Evolutionary conservation across 2,113 vertebrate species (phyloP).

Genomic region (Alethe castanea): DNA sequence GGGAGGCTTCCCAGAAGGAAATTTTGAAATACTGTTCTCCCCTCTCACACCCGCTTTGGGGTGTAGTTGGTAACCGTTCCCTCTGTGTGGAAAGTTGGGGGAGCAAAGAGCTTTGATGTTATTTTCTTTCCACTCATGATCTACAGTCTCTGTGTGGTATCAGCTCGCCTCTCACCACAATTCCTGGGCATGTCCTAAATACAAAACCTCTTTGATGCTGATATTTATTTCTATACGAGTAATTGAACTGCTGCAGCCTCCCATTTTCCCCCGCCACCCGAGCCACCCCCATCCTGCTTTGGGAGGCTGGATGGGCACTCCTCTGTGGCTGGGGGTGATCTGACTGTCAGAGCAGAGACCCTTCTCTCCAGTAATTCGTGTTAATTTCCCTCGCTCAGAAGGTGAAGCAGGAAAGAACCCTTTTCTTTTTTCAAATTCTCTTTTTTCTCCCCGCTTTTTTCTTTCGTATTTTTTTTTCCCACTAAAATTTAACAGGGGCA

Average conservation of each 20-base stretch:
- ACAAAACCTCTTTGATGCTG: neutral
- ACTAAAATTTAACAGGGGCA: neutral
- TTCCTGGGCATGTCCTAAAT: neutral
- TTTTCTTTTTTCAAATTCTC: no score
- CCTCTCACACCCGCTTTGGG: neutral
- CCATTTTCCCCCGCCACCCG: fast-evolving
- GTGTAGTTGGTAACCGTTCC: neutral
- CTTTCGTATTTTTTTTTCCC: fast-evolving
- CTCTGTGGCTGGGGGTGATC: neutral
- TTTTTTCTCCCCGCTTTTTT: fast-evolving
- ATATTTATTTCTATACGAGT: neutral
- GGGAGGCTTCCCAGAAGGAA: neutral
- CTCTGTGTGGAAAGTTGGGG: neutral
- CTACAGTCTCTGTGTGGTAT: neutral
- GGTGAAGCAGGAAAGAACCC: neutral
- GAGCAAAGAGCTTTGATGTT: neutral
- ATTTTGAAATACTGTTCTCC: neutral
- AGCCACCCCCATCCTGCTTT: neutral
- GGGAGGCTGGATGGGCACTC: neutral
- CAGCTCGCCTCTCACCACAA: neutral
- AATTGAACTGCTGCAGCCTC: neutral
- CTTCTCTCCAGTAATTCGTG: neutral
- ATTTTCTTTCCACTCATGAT: neutral
- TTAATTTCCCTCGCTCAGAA: neutral
- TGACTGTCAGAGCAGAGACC: neutral